Evolutionary conservation across 2,113 vertebrate genomes (phyloP).

Genomic region (Crypturellus undulatus): DNA sequence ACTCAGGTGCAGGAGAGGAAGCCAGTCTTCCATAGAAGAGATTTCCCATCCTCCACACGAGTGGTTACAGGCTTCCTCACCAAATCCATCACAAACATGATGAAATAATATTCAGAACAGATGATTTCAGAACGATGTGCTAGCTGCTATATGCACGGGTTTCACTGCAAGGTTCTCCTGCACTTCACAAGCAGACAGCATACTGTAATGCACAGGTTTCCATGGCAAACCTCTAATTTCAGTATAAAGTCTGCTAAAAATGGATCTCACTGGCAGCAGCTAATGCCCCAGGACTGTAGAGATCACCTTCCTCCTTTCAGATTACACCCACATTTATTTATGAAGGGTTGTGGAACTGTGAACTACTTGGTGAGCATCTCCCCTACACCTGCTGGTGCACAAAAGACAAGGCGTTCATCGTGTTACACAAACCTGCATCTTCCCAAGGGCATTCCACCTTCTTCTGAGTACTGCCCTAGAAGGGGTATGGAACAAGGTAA

Average conservation of each 20-base stretch:
- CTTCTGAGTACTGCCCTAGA: conserved; percentile 53
- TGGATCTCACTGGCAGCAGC: neutral
- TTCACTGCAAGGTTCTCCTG: neutral
- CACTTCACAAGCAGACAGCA: neutral
- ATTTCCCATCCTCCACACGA: neutral
- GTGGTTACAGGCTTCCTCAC: neutral
- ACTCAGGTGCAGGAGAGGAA: neutral
- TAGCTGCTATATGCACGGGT: neutral
- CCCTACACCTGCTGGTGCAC: conserved; percentile 6
- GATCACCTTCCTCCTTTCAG: conserved; percentile 24
- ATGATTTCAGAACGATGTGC: neutral
- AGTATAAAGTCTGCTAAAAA: conserved; percentile 31
- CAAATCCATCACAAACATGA: neutral
- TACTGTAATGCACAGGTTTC: neutral
- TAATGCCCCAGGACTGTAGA: conserved; percentile 17
- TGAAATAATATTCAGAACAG: neutral
- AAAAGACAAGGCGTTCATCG: neutral
- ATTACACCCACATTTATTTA: conserved; percentile 7
- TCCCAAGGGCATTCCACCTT: conserved; percentile 11
- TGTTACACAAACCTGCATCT: neutral
- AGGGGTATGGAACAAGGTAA: conserved; percentile 61
- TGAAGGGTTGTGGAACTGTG: neutral
- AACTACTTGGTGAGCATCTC: conserved; percentile 12
- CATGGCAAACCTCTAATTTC: conserved; percentile 62
- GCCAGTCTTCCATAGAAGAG: neutral